Base-by-base conservation (phyloP, 2,113 vertebrate genomes). In the Engraulis encrasicolus region DNA sequence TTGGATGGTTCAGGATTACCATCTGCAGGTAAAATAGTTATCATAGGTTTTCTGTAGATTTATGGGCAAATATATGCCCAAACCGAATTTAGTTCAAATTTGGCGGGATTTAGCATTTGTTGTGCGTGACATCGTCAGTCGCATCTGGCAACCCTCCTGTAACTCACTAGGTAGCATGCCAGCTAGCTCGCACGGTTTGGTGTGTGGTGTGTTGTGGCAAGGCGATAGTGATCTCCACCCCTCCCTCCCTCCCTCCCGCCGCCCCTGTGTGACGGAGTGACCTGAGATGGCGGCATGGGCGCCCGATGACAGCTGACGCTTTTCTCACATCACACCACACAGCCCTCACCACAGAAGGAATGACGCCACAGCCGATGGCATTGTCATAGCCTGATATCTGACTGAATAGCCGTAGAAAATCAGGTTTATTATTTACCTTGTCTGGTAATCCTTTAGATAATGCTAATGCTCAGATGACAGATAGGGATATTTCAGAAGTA, bases 241-340 rank as follows among this genome's bases (percentile, higher is more conserved):
- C 11, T 4, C 23, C 40, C 40, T 45, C 9, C 40, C 40, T 5
- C 40, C 40, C 40, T 9, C n/a, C n/a, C n/a, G n/a, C n/a, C n/a
- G n/a, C n/a, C n/a, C n/a, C n/a, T n/a, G n/a, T 5, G 40, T 45
- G 40, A 45, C 40, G 40, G 40, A 45, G 40, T 74, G 66, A 74
- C 66, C 66, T 74, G 66, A 74, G 66, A 74, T 74, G 66, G 66
- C 66, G 66, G n/a, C n/a, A n/a, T n/a, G n/a, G 66, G 9, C 23
- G 27, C 12, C 66, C 23, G 66, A 27, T 34, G 66, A 74, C 27
- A 36, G 66, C 66, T 74, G 27, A 74, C 31, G 23, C 66, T 12
- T 74, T 27, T 34, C 66, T 34, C 66, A 74, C 31, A 15, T 15
- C 66, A 74, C 66, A 34, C 9, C 27, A 31, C n/a, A 66, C 27